Evolutionary conservation across 2,113 vertebrate genomes (phyloP).

Genomic region (Meleagris gallopavo): DNA sequence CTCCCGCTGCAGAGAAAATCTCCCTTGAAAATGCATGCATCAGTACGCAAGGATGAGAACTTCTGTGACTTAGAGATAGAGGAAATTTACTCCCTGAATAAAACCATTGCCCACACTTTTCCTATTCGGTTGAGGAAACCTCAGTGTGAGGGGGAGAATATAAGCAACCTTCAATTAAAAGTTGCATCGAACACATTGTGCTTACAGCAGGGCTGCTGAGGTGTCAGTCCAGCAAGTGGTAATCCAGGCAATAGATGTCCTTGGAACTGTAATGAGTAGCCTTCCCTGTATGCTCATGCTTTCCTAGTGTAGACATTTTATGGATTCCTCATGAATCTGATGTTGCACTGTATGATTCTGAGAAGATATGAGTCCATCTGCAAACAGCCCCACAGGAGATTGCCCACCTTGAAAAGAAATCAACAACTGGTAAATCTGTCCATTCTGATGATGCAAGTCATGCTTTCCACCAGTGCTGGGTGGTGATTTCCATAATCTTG

Average conservation of each 20-base stretch:
- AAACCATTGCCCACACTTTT: not conserved
- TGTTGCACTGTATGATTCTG: not conserved
- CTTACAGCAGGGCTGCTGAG: not conserved
- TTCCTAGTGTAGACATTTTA: not conserved
- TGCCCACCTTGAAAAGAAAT: not conserved
- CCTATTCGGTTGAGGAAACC: not conserved
- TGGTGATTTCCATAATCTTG: not conserved
- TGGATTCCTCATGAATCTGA: not conserved
- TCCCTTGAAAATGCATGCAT: not conserved
- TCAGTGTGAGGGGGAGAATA: not conserved
- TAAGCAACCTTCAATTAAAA: not conserved
- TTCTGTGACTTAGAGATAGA: not conserved
- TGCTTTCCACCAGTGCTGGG: not conserved
- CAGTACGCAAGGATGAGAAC: not conserved
- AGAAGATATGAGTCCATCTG: not conserved
- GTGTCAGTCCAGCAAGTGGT: not conserved
- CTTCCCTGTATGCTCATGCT: accelerated
- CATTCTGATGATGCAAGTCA: not conserved
- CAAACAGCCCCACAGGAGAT: not conserved
- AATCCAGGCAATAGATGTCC: not conserved
- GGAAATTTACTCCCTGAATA: not conserved
- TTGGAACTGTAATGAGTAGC: not conserved
- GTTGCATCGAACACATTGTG: not conserved
- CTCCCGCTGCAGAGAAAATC: not conserved
- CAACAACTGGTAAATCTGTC: not conserved